These are phyloP conservation scores for Ellobius talpinus DNA, from an alignment of 2,113 vertebrate species.

Conservation along the genomic window DNA sequence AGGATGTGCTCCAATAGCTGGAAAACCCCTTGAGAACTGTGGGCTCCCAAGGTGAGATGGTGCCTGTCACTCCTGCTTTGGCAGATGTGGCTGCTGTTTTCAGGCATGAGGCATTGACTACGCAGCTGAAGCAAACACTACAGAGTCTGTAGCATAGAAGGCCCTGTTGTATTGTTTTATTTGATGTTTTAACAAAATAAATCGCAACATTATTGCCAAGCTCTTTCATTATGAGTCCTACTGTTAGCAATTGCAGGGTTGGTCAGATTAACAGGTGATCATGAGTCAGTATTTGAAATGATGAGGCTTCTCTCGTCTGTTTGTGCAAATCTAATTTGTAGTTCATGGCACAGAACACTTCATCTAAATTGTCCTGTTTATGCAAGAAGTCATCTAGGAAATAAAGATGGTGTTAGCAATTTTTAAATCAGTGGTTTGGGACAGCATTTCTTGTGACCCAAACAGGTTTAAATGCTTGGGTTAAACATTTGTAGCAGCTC, in stretches of 20 bases:
- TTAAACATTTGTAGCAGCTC: not conserved
- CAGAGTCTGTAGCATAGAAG: not conserved
- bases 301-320: conserved; percentile 47
- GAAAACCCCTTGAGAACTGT: not conserved
- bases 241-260: conserved; percentile 31
- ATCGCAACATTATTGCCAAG: not conserved
- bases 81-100: not conserved
- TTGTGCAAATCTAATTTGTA: conserved; percentile 73
- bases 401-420: conserved; percentile 67
- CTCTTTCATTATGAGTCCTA: not conserved
- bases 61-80: not conserved
- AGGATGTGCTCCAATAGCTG: not conserved
- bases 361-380: conserved; percentile 74
- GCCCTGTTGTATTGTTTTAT: not conserved
- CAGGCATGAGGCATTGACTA: not conserved
- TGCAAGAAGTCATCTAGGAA: conserved; percentile 65
- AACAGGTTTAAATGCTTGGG: conserved; percentile 28
- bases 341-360: conserved; percentile 55
- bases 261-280: conserved; percentile 47
- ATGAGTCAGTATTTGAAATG: conserved; percentile 58
- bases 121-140: not conserved
- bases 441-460: conserved; percentile 37
- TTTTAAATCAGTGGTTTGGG: conserved; percentile 67
- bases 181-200: conserved; percentile 11
- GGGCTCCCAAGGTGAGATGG: not conserved